Evolutionary conservation across 2,888 invertebrate species (phyloP).

Genomic region (Heliconius ismenius): DNA sequence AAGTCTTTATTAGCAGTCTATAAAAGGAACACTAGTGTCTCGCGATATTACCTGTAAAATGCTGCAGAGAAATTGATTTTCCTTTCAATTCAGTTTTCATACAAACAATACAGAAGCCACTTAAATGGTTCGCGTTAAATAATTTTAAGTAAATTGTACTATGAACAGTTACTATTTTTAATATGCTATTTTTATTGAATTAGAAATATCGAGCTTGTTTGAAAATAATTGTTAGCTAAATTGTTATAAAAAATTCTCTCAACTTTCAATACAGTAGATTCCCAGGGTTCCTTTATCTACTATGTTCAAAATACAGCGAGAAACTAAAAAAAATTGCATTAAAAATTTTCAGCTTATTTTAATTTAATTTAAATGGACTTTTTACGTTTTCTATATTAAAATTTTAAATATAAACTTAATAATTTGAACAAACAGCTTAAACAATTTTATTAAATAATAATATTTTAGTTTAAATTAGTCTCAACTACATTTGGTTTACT

Average conservation of each 20-base stretch:
- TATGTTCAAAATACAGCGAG: too few relatives aligned
- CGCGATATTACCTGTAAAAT: constrained; percentile 10
- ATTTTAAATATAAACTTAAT: too few relatives aligned
- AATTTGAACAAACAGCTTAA: too few relatives aligned
- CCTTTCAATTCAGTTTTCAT: not conserved
- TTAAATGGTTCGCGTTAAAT: not conserved
- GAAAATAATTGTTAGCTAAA: not conserved
- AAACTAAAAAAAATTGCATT: too few relatives aligned
- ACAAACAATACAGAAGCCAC: constrained; percentile 6
- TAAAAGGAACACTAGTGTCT: not conserved
- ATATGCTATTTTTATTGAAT: not conserved
- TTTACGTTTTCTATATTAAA: too few relatives aligned
- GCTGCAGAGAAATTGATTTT: not conserved
- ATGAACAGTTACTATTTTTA: not conserved
- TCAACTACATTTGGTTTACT: not conserved
- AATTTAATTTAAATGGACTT: too few relatives aligned
- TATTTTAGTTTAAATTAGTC: not conserved
- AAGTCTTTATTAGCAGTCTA: constrained; percentile 7
- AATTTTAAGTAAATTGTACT: not conserved
- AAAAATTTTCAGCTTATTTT: too few relatives aligned
- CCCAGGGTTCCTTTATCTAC: too few relatives aligned
- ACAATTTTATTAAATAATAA: not conserved
- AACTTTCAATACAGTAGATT: too few relatives aligned
- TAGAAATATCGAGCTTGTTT: not conserved
- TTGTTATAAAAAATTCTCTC: too few relatives aligned